These are phyloP conservation scores for Leucoraja erinaceus DNA, from an alignment of 2,113 vertebrate species.

Conservation along the genomic window DNA sequence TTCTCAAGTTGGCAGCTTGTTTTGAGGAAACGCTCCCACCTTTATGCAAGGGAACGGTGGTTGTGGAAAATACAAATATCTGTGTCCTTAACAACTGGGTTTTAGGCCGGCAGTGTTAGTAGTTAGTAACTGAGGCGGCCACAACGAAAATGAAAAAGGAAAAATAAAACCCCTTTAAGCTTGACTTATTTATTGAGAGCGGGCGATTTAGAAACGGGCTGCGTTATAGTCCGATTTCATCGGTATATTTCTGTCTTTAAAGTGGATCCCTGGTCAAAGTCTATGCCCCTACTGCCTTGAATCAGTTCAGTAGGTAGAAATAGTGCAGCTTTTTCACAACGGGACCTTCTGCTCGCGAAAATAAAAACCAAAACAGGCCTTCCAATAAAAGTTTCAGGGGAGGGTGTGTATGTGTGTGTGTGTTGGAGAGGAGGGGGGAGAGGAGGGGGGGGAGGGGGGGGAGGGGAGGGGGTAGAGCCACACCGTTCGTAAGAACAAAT, in stretches of 20 bases:
- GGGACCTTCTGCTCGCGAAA: not conserved
- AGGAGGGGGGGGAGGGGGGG: too few relatives aligned
- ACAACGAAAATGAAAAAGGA: too few relatives aligned
- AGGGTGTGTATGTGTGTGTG: not conserved
- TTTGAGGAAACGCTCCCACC: not conserved
- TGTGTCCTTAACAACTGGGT: not conserved
- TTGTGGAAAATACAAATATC: too few relatives aligned
- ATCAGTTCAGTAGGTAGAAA: not conserved
- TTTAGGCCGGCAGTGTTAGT: not conserved
- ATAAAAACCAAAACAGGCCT: not conserved
- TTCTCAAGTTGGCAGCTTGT: not conserved
- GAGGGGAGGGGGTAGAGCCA: constrained; percentile 42
- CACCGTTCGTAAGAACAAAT: constrained; percentile 65
- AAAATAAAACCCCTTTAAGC: not conserved
- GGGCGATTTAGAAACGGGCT: not conserved
- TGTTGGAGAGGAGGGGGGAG: too few relatives aligned
- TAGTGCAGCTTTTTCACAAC: not conserved
- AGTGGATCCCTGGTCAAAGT: not conserved
- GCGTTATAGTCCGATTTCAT: not conserved
- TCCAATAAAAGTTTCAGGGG: not conserved
- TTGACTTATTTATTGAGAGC: not conserved
- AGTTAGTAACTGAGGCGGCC: not conserved
- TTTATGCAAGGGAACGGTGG: not conserved
- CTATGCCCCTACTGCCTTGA: too few relatives aligned
- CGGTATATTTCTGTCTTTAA: not conserved